Evolutionary conservation across 2,113 vertebrate species (phyloP).

Genomic region (Gulo gulo): DNA sequence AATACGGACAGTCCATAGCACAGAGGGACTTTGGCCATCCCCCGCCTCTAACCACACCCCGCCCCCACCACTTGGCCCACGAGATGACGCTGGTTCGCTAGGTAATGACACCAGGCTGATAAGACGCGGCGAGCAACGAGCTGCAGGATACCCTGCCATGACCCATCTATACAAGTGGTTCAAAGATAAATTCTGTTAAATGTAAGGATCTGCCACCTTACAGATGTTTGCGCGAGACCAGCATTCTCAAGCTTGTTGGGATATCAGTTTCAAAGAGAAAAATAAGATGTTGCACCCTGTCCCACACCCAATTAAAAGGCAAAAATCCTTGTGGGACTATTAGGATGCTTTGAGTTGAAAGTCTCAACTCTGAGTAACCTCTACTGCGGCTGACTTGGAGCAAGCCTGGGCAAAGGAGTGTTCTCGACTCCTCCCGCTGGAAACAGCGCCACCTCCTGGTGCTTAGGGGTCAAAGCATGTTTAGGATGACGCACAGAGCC

Average conservation of each 20-base stretch:
- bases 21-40: not conserved
- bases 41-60: too few species aligned
- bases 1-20: not conserved
- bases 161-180: too few species aligned
- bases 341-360: not conserved
- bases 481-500: fast-evolving
- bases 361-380: not conserved
- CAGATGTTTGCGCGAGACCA: not conserved
- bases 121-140: not conserved
- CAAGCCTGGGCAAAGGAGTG: not conserved
- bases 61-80: not conserved
- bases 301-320: not conserved
- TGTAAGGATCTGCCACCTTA: not conserved
- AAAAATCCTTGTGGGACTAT: not conserved
- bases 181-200: not conserved
- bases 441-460: not conserved
- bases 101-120: not conserved
- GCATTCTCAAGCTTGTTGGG: not conserved
- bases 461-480: not conserved
- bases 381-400: not conserved
- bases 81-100: not conserved
- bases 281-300: not conserved
- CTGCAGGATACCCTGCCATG: not conserved
- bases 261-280: not conserved
- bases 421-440: fast-evolving